Conservation (phyloP, 2,113 vertebrate species). For the Chroicocephalus ridibundus region DNA sequence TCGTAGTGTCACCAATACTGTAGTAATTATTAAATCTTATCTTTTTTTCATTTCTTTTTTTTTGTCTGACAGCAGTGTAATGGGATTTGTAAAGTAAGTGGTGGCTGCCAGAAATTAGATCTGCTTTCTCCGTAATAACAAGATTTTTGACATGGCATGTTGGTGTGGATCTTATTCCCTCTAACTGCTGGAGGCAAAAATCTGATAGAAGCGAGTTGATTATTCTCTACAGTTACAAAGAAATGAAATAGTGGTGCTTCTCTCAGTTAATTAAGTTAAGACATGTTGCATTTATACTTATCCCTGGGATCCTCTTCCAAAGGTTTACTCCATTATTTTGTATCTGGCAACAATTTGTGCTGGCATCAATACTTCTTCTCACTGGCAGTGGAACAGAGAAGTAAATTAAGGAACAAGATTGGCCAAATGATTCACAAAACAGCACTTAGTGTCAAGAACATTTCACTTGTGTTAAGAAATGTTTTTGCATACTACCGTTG, state of each 20-base stretch:
- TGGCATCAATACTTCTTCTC: conserved; percentile 43
- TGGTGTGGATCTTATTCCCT: background rate
- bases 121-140: background rate
- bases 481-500: background rate
- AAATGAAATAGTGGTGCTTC: background rate
- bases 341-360: conserved; percentile 42
- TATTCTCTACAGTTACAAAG: background rate
- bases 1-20: background rate
- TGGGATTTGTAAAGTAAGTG: background rate
- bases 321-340: conserved; percentile 8
- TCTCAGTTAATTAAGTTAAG: background rate
- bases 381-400: conserved; percentile 48
- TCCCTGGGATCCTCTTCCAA: conserved; percentile 14
- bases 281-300: background rate
- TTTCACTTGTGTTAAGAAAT: conserved; percentile 58
- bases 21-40: background rate
- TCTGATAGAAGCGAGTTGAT: background rate
- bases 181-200: background rate
- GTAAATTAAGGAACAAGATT: conserved; percentile 41
- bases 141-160: background rate
- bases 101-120: background rate
- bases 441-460: conserved; percentile 52
- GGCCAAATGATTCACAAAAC: conserved; percentile 47
- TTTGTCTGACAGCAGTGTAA: background rate
- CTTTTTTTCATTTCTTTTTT: background rate